Evolutionary conservation across 2,888 invertebrate species (phyloP).

Genomic region (Coecobrya sp.): DNA sequence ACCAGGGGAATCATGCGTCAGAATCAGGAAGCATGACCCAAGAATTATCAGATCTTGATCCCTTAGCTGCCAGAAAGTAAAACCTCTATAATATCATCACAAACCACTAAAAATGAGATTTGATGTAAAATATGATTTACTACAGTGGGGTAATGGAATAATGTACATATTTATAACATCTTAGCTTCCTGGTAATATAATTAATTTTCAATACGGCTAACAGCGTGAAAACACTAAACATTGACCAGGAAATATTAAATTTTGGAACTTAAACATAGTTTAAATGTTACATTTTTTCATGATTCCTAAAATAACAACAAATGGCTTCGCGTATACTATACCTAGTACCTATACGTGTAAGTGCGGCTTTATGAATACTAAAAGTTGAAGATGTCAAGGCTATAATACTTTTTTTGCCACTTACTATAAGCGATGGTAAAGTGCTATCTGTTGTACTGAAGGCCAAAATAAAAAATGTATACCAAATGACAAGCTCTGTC

Average conservation of each 20-base stretch:
- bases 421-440: background rate
- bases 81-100: too few relatives aligned
- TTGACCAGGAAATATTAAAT: background rate
- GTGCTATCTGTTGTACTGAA: conserved; percentile 23
- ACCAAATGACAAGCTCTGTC: background rate
- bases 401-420: background rate
- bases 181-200: background rate
- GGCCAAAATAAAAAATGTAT: background rate
- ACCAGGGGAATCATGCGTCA: background rate
- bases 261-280: background rate
- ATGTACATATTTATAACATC: too few relatives aligned
- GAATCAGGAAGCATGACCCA: too few relatives aligned
- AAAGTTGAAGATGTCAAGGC: conserved; percentile 34
- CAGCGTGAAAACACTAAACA: background rate
- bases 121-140: too few relatives aligned
- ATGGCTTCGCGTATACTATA: too few relatives aligned
- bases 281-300: background rate
- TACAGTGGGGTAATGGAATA: too few relatives aligned
- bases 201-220: background rate
- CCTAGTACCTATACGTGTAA: too few relatives aligned
- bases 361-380: too few relatives aligned
- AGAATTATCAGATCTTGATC: too few relatives aligned
- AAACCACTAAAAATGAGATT: too few relatives aligned
- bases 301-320: too few relatives aligned
- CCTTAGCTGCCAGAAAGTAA: too few relatives aligned